phyloP scores from a whole-genome alignment of 1,140 invertebrate genomes.

The Zeugodacus cucurbitae region DNA sequence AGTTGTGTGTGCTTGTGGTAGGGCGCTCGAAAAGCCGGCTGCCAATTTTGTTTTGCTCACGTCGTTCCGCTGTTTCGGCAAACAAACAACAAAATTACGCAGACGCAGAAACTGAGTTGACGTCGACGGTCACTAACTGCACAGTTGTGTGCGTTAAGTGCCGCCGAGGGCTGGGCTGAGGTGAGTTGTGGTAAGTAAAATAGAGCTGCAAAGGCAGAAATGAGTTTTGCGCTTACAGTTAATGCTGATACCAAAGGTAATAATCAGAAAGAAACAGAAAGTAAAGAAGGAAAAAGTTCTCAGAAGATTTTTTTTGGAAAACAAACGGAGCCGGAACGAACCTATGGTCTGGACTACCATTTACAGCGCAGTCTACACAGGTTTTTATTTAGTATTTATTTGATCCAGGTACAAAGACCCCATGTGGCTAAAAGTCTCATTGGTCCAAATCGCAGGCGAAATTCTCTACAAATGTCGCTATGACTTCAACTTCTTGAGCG shows the following conservation, averaged over 20 bases:
- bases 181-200: not conserved
- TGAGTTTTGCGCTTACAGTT: not conserved
- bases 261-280: not conserved
- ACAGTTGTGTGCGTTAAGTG: not conserved
- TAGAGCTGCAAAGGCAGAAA: not conserved
- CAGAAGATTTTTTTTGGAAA: too few species aligned
- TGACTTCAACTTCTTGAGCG: too few species aligned
- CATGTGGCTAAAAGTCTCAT: too few species aligned
- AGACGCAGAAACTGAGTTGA: not conserved
- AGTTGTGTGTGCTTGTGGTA: not conserved
- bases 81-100: not conserved
- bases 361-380: too few species aligned
- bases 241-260: not conserved
- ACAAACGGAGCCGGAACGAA: too few species aligned
- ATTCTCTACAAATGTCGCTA: too few species aligned
- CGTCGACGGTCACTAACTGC: not conserved
- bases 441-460: too few species aligned
- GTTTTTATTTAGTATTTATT: too few species aligned
- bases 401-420: too few species aligned
- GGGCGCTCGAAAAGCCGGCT: constrained; percentile 7
- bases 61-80: not conserved
- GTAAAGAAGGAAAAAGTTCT: not conserved
- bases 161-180: not conserved
- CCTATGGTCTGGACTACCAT: too few species aligned
- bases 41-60: constrained; percentile 11